Evolutionary conservation across 1,140 invertebrate species (phyloP), one percentile per base, ranked within the genome.

Genomic region (Pseudomyrmex flavicornis): DNA sequence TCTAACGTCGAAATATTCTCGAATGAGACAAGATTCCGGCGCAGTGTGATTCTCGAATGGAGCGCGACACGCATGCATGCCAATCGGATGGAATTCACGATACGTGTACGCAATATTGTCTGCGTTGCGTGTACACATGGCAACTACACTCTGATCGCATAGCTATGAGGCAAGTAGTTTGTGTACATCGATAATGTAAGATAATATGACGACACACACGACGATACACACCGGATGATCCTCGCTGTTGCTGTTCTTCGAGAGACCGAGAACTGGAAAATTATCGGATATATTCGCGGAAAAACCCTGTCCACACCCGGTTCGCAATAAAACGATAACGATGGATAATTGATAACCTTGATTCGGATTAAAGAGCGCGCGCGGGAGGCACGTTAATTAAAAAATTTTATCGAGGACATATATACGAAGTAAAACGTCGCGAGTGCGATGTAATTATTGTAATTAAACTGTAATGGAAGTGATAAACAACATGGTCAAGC

Each of bases 71-170:
- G 50, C 4, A 68, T 52, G 75, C 75, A 69, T 79, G 66, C 75
- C 75, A 58, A 58, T 79, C 44, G 52, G 69, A 85, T 79, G 22
- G 84, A 76, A 85, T 79, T 85, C 84, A 75, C 61, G 84, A 85
- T 85, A 69, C 84, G 65, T 76, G 63, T 52, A 76, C 70, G 70
- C 63, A 84, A 84, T 85, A 84, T 61, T 10, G 82, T 46, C 68
- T 35, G 17, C 82, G 50, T 84, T 73, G 46, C 74, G 74, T 65
- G 65, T 56, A 62, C 10, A 58, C 73, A 13, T 46, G 13, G 20
- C 50, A 46, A 52, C 17, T 17, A 48, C 63, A 48, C 63, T 17
- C 76, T 58, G 76, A 58, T 69, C 35, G 65, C 65, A 70, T 79
- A 69, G 54, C 46, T 75, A n/a, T 22, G 12, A 75, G 48, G 22